These are phyloP conservation scores for Platerodrilus igneus DNA, from an alignment of 2,888 invertebrate species.

Conservation along the genomic window DNA sequence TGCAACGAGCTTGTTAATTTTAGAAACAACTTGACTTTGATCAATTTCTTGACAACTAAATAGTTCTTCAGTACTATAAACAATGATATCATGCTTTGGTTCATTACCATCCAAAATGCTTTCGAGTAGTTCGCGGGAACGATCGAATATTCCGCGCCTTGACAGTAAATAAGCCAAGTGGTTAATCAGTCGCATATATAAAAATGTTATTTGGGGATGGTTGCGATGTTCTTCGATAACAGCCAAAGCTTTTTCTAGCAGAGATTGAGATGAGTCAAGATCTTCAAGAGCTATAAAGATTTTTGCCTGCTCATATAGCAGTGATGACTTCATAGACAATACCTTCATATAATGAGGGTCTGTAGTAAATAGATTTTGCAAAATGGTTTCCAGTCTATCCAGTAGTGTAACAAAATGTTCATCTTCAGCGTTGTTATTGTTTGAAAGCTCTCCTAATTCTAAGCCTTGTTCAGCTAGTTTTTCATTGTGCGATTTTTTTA, in stretches of 20 bases:
- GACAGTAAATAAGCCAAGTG: constrained; percentile 55
- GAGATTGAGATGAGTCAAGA: constrained; percentile 31
- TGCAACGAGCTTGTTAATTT: constrained; percentile 56
- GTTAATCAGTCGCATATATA: constrained; percentile 55
- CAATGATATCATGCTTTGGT: constrained; percentile 25
- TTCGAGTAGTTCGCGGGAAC: constrained; percentile 52
- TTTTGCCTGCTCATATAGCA: constrained; percentile 45
- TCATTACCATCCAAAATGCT: constrained; percentile 36
- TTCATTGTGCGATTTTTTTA: constrained; percentile 21
- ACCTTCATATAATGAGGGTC: constrained; percentile 33
- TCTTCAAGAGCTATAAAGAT: constrained; percentile 35
- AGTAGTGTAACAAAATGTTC: constrained; percentile 21
- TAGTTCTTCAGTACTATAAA: constrained; percentile 52
- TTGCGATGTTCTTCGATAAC: constrained; percentile 32
- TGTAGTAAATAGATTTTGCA: constrained; percentile 14
- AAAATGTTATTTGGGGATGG: constrained; percentile 44
- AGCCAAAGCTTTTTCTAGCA: constrained; percentile 37
- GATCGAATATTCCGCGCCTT: constrained; percentile 50
- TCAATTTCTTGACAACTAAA: constrained; percentile 46
- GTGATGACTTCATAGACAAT: constrained; percentile 40
- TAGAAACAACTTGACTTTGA: constrained; percentile 47
- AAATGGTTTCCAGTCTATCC: constrained; percentile 25
- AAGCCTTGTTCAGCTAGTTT: constrained; percentile 18
- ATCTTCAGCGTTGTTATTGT: constrained; percentile 12
- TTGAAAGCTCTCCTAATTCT: constrained; percentile 13